A percentile compares a stretch with the other conserved stretches of the same genome.
Conservation (phyloP, 2,888 invertebrate genomes). For the Zygothrica quintamaculata region DNA sequence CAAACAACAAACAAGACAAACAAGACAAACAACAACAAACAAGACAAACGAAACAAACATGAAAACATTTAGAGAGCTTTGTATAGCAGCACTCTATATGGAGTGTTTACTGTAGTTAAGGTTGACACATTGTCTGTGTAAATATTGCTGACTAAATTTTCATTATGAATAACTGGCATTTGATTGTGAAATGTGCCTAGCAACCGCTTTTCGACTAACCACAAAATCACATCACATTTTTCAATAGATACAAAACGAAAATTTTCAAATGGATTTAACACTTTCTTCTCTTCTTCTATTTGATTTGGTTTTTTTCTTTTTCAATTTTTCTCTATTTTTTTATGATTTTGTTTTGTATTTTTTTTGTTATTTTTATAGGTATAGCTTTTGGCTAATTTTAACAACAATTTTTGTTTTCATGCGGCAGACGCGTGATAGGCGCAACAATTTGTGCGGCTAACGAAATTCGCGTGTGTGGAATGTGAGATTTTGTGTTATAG, state of each 20-base stretch:
- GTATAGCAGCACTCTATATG: not conserved
- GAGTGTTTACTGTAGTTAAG: constrained; percentile 10
- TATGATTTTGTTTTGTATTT: not conserved
- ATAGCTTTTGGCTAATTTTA: constrained; percentile 55
- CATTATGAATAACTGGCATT: constrained; percentile 17
- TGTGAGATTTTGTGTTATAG: constrained; percentile 9
- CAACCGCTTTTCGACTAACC: constrained; percentile 17
- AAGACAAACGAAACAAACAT: not conserved
- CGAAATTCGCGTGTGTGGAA: not conserved
- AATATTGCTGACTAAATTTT: constrained; percentile 7
- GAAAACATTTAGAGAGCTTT: no score
- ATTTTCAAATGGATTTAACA: not conserved
- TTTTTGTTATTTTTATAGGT: constrained; percentile 25
- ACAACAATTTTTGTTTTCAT: constrained; percentile 43
- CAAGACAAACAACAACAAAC: not conserved
- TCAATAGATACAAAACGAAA: not conserved
- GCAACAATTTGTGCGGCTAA: constrained; percentile 29
- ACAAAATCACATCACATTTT: constrained; percentile 4
- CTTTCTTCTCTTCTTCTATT: not conserved
- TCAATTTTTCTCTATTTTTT: not conserved
- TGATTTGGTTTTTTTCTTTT: not conserved
- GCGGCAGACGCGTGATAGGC: constrained; percentile 69
- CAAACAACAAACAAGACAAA: not conserved
- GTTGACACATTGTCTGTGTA: not conserved
- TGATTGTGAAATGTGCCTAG: constrained; percentile 31